Base-by-base conservation (phyloP, 2,888 invertebrate genomes). In the Lutraria lutraria region DNA sequence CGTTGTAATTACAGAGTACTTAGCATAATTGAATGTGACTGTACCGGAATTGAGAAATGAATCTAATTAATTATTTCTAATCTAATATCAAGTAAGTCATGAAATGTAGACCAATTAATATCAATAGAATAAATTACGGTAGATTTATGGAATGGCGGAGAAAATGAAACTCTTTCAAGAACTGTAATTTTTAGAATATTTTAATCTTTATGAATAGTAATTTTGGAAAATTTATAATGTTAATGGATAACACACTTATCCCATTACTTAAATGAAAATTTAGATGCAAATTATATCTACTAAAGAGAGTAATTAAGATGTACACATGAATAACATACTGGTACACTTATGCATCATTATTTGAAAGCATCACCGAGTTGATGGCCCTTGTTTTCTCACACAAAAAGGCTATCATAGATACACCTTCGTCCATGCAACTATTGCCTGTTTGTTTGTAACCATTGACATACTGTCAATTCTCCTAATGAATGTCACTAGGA, bases 241-340 rank as follows among this genome's bases (percentile, higher is more conserved):
- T 25, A 68, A 68, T 68, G 63, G 21, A 25, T 68, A 10, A 68
- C 63, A 68, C n/a, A n/a, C 63, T 68, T 68, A 68, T 68, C n/a
- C 63, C 63, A 68, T 68, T 68, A 68, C 10, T 12, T 68, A 68
- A 68, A n/a, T 68, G 63, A 25, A n/a, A 68, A 25, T 25, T 68
- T 12, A 68, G 25, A 68, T n/a, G n/a, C 63, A 68, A 12, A 25
- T 68, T 68, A 25, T 68, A 13, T 68, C 63, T 68, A 13, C 25
- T 25, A 3, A 68, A 68, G 25, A 68, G 63, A n/a, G 63, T 25
- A 68, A 68, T 68, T 43, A 68, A 21, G 25, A 68, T 68, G n/a
- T 68, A 68, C 25, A 25, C 2, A 68, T 68, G 12, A 25, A n/a
- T 25, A 25, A n/a, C 63, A 68, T 68, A 25, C 21, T 12, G 25